Percentiles rank a stretch among this genome's conserved stretches.
phyloP scores from a whole-genome alignment of 2,113 vertebrate species.

The Pelodiscus sinensis region DNA sequence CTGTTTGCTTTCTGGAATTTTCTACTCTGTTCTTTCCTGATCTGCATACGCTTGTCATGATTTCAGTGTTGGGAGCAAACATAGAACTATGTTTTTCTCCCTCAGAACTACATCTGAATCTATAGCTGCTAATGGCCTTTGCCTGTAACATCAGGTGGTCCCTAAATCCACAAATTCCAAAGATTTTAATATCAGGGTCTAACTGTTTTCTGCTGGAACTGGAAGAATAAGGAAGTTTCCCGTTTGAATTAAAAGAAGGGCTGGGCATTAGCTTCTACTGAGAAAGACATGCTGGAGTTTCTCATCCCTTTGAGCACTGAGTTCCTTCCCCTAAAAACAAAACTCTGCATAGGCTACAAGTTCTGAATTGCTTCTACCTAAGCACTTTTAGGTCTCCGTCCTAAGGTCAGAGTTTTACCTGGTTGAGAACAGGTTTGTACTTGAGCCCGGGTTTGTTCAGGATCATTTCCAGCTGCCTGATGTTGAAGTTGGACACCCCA shows the following conservation, averaged over 20 bases:
- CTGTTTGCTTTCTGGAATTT: neutral
- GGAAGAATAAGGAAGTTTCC: neutral
- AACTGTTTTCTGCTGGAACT: neutral
- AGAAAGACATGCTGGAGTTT: too few relatives aligned
- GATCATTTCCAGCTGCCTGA: conserved; percentile 80
- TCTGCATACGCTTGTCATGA: neutral
- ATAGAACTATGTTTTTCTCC: neutral
- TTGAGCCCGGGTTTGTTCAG: conserved; percentile 85
- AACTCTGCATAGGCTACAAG: too few relatives aligned
- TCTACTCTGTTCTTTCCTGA: neutral
- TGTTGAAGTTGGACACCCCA: conserved; percentile 85
- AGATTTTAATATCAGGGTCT: neutral
- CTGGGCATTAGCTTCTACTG: neutral
- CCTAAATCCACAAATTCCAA: neutral
- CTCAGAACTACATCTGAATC: neutral
- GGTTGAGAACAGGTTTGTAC: conserved; percentile 84
- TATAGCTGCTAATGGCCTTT: neutral
- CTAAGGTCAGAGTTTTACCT: conserved; percentile 68
- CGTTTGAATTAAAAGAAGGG: neutral
- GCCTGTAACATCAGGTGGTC: neutral
- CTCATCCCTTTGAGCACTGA: too few relatives aligned
- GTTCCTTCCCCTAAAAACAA: too few relatives aligned
- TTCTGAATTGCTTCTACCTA: too few relatives aligned
- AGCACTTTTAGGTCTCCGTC: neutral
- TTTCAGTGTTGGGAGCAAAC: neutral